Conservation (phyloP, 2,888 invertebrate genomes). For the Arrhopalites spinosus region DNA sequence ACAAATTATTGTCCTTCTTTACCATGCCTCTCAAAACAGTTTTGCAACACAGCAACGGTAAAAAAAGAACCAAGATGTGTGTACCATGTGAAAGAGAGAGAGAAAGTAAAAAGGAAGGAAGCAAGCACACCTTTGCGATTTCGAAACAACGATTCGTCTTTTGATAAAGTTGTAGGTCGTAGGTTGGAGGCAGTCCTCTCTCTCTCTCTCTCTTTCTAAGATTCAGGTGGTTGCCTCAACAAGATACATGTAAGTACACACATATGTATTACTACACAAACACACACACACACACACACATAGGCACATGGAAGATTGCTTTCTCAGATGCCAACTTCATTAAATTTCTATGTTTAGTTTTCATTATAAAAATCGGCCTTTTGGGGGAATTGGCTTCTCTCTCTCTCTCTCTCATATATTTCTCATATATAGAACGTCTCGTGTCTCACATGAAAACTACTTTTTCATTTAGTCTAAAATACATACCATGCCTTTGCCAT, state of each 20-base stretch:
- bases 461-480: slow-evolving; percentile 10
- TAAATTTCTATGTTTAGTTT: slow-evolving; percentile 46
- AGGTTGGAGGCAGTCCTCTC: not conserved
- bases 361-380: slow-evolving; percentile 47
- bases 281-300: not conserved
- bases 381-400: slow-evolving; percentile 42
- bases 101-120: not conserved
- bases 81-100: not conserved
- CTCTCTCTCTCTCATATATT: slow-evolving; percentile 14
- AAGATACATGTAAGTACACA: not conserved
- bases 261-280: not conserved
- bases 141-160: slow-evolving; percentile 16
- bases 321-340: slow-evolving; percentile 43
- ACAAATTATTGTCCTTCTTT: no score
- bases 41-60: no score
- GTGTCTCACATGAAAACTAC: not conserved
- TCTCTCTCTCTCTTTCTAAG: not conserved
- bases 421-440: not conserved
- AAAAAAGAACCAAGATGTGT: no score
- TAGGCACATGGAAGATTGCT: slow-evolving; percentile 31
- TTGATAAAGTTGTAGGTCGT: slow-evolving; percentile 5
- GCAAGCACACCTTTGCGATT: slow-evolving; percentile 1
- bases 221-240: not conserved
- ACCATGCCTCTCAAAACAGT: no score
- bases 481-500: not conserved